Conservation (phyloP, 2,113 vertebrate genomes). For the Dunckerocampus dactyliophorus region DNA sequence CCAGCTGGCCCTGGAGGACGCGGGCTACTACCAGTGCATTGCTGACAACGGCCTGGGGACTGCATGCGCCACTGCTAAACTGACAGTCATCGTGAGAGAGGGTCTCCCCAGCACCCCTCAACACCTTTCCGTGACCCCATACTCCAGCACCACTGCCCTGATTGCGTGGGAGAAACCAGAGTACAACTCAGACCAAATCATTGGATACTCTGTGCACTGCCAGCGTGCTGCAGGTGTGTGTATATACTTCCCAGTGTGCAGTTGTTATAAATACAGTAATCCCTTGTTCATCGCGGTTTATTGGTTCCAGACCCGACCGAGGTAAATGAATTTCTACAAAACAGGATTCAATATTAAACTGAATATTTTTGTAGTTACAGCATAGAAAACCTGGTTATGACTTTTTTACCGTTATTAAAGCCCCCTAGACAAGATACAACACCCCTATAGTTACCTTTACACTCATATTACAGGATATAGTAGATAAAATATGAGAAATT, state of each 20-base stretch:
- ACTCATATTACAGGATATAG: too few species aligned
- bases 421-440: too few species aligned
- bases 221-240: slow-evolving; percentile 79
- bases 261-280: too few species aligned
- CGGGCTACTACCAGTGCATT: slow-evolving; percentile 94
- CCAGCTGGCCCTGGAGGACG: slow-evolving; percentile 89
- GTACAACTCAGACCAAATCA: slow-evolving; percentile 90
- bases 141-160: slow-evolving; percentile 84
- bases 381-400: too few species aligned
- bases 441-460: too few species aligned
- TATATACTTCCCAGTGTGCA: not conserved
- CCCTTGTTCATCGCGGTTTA: too few species aligned
- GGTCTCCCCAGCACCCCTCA: slow-evolving; percentile 92
- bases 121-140: slow-evolving; percentile 76
- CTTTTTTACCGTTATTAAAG: too few species aligned
- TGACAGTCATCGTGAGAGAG: slow-evolving; percentile 89
- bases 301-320: too few species aligned
- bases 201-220: slow-evolving; percentile 95
- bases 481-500: too few species aligned
- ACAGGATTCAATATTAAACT: too few species aligned
- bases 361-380: too few species aligned
- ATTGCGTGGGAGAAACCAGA: slow-evolving; percentile 91
- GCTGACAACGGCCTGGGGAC: slow-evolving; percentile 88
- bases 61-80: slow-evolving; percentile 85
- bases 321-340: too few species aligned